A percentile compares a stretch with the other conserved stretches of the same genome.
Evolutionary conservation across 92 coral and sea anemone genomes (phyloP).

Genomic region (Montipora capitata): DNA sequence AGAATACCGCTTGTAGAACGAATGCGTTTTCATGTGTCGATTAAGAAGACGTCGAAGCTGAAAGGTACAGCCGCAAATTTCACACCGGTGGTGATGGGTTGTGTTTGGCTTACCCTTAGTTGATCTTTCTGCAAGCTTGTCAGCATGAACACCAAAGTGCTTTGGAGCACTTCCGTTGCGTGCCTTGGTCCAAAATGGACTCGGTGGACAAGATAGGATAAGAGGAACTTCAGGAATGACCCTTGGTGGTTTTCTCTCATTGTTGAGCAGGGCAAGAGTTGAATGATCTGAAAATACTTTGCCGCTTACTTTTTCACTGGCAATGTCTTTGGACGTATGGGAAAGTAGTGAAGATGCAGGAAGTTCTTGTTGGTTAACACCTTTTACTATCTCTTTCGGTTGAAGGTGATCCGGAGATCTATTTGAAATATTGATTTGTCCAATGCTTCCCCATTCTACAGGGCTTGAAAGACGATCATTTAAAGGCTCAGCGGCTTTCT

Average conservation of each 20-base stretch:
- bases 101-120: slow-evolving; percentile 10
- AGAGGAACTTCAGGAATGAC: neutral
- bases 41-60: slow-evolving; percentile 93
- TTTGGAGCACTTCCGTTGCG: neutral
- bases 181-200: slow-evolving; percentile 11
- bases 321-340: neutral
- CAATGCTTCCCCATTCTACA: neutral
- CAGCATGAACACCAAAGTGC: slow-evolving; percentile 1
- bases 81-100: slow-evolving; percentile 84
- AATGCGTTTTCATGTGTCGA: slow-evolving; percentile 96
- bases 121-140: slow-evolving; percentile 3
- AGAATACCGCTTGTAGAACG: slow-evolving; percentile 97
- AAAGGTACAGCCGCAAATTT: slow-evolving; percentile 91
- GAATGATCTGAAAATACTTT: slow-evolving; percentile 23
- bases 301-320: slow-evolving; percentile 1
- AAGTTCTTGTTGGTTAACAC: neutral
- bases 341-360: neutral
- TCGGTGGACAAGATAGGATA: slow-evolving; percentile 21
- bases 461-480: slow-evolving; percentile 8
- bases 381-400: neutral
- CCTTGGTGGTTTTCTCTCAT: neutral
- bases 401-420: slow-evolving; percentile 22
- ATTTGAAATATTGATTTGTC: neutral
- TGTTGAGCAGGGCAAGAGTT: slow-evolving; percentile 23
- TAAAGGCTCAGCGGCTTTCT: neutral